Evolutionary conservation across 2,113 vertebrate genomes (phyloP).

Genomic region (Sporophila hypoxantha): DNA sequence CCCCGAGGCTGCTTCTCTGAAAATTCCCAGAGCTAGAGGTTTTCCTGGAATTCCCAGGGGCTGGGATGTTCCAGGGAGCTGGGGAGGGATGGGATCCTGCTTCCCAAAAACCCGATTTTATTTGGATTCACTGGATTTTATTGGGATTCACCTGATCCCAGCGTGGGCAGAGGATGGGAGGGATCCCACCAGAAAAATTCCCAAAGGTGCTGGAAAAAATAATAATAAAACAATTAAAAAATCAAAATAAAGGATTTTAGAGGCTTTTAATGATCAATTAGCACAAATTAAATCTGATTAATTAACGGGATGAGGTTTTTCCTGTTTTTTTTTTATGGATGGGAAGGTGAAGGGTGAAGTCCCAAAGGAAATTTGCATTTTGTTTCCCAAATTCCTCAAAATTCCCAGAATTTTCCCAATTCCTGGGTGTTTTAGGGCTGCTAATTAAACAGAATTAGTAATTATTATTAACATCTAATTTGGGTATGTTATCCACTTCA

Average conservation of each 20-base stretch:
- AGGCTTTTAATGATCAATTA: neutral
- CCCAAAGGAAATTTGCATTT: neutral
- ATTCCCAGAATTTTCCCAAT: neutral
- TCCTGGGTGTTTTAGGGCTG: neutral
- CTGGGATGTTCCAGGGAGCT: neutral
- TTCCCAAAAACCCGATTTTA: neutral
- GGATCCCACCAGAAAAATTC: neutral
- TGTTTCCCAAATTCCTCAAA: neutral
- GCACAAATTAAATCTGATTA: neutral
- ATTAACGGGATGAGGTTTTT: neutral
- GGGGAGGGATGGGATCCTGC: neutral
- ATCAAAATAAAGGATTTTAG: neutral
- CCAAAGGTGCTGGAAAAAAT: neutral
- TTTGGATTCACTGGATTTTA: neutral
- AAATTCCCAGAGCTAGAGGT: too few species aligned
- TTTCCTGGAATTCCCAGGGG: neutral
- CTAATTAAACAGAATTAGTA: neutral
- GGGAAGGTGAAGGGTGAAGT: neutral
- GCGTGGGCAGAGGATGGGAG: neutral
- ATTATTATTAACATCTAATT: neutral
- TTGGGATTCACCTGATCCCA: neutral
- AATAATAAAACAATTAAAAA: neutral
- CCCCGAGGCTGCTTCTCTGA: neutral
- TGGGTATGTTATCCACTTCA: neutral
- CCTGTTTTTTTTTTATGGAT: neutral